Base-by-base conservation (phyloP, 2,888 invertebrate species). In the Apamea crenata region DNA sequence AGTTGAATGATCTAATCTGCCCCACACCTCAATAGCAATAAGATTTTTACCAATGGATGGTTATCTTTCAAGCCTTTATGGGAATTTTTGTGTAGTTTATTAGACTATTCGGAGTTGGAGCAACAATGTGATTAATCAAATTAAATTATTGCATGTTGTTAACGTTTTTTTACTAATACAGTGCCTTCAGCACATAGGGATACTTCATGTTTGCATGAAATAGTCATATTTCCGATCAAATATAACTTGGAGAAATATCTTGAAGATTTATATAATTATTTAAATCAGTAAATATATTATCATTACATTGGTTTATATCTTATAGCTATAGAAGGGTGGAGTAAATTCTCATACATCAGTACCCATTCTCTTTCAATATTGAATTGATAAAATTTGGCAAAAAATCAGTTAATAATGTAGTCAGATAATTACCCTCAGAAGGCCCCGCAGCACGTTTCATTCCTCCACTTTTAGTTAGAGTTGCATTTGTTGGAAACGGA, bases 371-470 rank as follows among this genome's bases (percentile, higher is more conserved):
- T 7, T 40, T 66, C 25, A 82, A 75, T 76, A 50, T 80, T 82
- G 32, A 36, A 29, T 80, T 47, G 16, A 44, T 67, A 61, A 71
- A 63, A 50, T 63, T 36, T 59, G 7, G 7, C 61, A 82, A 67
- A 83, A 29, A 83, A 67, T 16, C 21, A 0, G 25, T 77, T 61
- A 36, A 25, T 36, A 67, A 44, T 59, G 16, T 14, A 50, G 40
- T 71, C 40, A 80, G 47, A 81, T 71, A 81, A 84, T 91, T 91
- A 94, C 94, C 94, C 89, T 92, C 92, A 74, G 72, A 65, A 16
- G 82, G 76, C 56, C 89, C 91, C 44, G 83, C 78, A 75, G 88
- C 25, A 66, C 94, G 89, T 87, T 94, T 95, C 1, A 87, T n/a
- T 8, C 82, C 75, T 63, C 87, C 87, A 86, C 80, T 92, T 80